These are phyloP conservation scores for Lithobius niger DNA, from an alignment of 1,140 invertebrate species.

Conservation along the genomic window DNA sequence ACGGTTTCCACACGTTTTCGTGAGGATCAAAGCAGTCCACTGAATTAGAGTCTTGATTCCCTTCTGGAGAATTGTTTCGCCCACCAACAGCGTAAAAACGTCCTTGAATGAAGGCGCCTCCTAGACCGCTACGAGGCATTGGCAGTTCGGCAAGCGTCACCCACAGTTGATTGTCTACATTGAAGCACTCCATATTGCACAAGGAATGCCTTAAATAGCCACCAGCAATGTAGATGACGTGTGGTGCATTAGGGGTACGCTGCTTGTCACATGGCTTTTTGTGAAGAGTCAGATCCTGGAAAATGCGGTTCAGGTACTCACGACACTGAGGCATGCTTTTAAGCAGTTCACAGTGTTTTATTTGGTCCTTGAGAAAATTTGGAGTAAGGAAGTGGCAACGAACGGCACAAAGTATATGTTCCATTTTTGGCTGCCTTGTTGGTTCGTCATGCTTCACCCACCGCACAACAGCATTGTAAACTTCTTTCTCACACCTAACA, in stretches of 20 bases:
- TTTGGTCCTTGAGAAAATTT: constrained; percentile 71
- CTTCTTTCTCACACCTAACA: constrained; percentile 77
- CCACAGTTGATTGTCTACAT: constrained; percentile 72
- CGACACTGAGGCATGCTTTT: constrained; percentile 70
- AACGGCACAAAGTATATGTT: constrained; percentile 69
- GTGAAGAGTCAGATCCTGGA: constrained; percentile 66
- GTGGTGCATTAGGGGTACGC: constrained; percentile 64
- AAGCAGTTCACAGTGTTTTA: constrained; percentile 77
- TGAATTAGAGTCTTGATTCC: constrained; percentile 55
- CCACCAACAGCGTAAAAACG: constrained; percentile 83
- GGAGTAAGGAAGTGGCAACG: constrained; percentile 84
- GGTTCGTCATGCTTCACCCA: constrained; percentile 76
- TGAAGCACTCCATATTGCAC: constrained; percentile 72
- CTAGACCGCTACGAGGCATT: constrained; percentile 69
- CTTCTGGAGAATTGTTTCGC: constrained; percentile 67
- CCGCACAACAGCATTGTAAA: constrained; percentile 77
- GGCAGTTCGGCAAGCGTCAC: constrained; percentile 57
- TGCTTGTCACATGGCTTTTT: constrained; percentile 66
- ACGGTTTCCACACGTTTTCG: constrained; percentile 59
- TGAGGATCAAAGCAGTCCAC: constrained; percentile 66
- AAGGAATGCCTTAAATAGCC: constrained; percentile 75
- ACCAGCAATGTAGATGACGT: constrained; percentile 78
- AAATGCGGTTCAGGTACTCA: constrained; percentile 77
- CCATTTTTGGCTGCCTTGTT: constrained; percentile 64
- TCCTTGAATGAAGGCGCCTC: constrained; percentile 62